Evolutionary conservation across 2,113 vertebrate species (phyloP).

Genomic region (Perca schrenkii): DNA sequence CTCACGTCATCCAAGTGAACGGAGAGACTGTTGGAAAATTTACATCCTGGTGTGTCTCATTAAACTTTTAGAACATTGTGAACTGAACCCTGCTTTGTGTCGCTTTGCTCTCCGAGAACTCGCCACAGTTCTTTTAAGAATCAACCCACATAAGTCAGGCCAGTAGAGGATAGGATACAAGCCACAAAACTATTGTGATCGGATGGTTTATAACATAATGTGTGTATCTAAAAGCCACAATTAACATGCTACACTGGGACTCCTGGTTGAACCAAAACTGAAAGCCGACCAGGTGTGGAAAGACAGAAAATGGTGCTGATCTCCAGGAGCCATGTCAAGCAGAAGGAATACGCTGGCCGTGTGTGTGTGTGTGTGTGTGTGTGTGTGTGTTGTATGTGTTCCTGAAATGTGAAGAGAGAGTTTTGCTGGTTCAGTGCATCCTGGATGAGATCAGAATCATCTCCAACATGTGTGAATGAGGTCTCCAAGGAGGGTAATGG

Average conservation of each 20-base stretch:
- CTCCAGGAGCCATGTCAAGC: constrained; percentile 51
- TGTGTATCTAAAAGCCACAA: not conserved
- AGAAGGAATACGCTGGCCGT: constrained; percentile 38
- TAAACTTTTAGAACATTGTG: too few relatives aligned
- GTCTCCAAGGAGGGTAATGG: constrained; percentile 71
- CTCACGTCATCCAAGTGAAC: too few relatives aligned
- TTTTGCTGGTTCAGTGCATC: constrained; percentile 78
- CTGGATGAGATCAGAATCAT: constrained; percentile 72
- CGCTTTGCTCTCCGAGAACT: too few relatives aligned
- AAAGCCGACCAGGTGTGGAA: constrained; percentile 59
- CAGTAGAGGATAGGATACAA: too few relatives aligned
- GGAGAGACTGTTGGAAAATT: too few relatives aligned
- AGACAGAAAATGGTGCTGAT: constrained; percentile 45
- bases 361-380: constrained; percentile 9
- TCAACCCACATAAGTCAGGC: too few relatives aligned
- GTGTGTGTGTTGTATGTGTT: constrained; percentile 20
- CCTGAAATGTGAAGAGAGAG: constrained; percentile 58
- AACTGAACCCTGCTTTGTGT: too few relatives aligned
- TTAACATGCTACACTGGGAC: constrained; percentile 48
- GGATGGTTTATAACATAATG: too few relatives aligned
- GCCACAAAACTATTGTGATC: too few relatives aligned
- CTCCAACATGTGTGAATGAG: constrained; percentile 72
- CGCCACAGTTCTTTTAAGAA: too few relatives aligned
- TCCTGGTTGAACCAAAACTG: constrained; percentile 60
- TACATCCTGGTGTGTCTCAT: too few relatives aligned